A percentile compares a stretch with the other conserved stretches of the same genome.
Conservation (phyloP, 2,888 invertebrate species). For the Lissonota sp. region DNA sequence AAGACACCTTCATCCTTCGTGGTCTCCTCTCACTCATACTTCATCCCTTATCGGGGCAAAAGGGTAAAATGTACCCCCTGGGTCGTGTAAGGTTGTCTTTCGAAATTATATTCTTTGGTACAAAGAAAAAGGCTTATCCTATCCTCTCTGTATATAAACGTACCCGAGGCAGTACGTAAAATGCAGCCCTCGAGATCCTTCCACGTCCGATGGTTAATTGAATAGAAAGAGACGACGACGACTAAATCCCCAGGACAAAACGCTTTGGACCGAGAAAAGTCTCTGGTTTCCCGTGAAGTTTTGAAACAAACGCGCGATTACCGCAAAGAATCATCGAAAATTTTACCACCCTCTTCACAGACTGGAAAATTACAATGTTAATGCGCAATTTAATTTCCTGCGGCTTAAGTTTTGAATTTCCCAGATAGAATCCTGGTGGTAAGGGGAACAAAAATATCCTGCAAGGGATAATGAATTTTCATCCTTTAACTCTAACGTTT, state of each 20-base stretch:
- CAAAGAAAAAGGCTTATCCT: slow-evolving; percentile 34
- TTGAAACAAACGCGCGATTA: no score
- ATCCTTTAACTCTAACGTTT: no score
- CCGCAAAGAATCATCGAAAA: no score
- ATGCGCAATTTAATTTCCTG: no score
- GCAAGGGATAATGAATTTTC: no score
- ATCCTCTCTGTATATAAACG: background rate
- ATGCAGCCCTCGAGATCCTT: slow-evolving; percentile 16
- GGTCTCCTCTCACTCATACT: background rate
- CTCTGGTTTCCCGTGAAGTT: background rate
- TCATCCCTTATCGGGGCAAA: background rate
- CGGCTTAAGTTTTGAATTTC: no score
- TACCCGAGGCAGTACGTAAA: background rate
- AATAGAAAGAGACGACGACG: slow-evolving; percentile 11
- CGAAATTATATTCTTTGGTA: slow-evolving; percentile 51
- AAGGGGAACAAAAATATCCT: no score
- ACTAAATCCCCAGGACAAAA: slow-evolving; percentile 10
- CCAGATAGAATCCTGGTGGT: no score
- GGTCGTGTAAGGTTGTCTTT: slow-evolving; percentile 29
- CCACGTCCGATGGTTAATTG: slow-evolving; percentile 42
- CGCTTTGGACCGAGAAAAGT: slow-evolving; percentile 27
- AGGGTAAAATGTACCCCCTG: slow-evolving; percentile 9
- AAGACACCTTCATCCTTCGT: slow-evolving; percentile 7
- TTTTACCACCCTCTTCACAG: no score
- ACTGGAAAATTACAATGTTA: no score